Evolutionary conservation across 2,113 vertebrate genomes (phyloP), one percentile per base, ranked within the genome.

Genomic region (Melanerpes formicivorus): DNA sequence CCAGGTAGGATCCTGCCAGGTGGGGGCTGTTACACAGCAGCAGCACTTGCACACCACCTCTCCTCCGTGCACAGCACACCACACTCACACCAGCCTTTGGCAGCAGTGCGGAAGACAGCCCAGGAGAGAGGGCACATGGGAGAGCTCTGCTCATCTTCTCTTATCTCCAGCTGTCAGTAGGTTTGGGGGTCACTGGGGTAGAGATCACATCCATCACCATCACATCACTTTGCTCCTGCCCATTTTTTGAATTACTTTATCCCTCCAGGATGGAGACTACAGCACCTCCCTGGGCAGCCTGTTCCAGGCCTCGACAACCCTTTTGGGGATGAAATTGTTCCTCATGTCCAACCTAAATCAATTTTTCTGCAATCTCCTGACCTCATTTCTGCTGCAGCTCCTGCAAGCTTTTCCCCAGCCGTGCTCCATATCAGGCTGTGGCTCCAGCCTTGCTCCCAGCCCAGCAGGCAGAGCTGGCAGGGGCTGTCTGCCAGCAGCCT

Each of bases 351-450:
- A 52, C 50, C 50, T 23, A 52, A 23, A 52, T 23, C 50, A 52
- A 52, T 12, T 52, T 52, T 23, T 11, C 22, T 55, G 37, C 85
- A 19, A 11, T 18, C 40, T 85, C 77, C 46, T 71, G 67, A 78
- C 80, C 80, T 65, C 62, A 37, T 71, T 55, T 32, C 26, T 1
- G 1, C 29, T 2, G 6, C 1, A 0, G 64, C 70, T 84, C 50
- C 66, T 55, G 42, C 3, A 3, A 50, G 27, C 62, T 80, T 37
- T 19, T 64, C 40, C 77, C 50, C 29, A 32, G 60, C 74, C 1
- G 0, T 55, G 40, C 65, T 60, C 15, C 14, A 3, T 0, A 2
- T 17, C 2, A 2, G 46, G 44, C 50, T 40, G 62, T 4, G 1
- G 72, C 62, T 86, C 60, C 76, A 77, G 50, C 67, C 62, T 18